These are phyloP conservation scores for Drosophila punjabiensis DNA, from an alignment of 1,140 invertebrate species.

Conservation along the genomic window DNA sequence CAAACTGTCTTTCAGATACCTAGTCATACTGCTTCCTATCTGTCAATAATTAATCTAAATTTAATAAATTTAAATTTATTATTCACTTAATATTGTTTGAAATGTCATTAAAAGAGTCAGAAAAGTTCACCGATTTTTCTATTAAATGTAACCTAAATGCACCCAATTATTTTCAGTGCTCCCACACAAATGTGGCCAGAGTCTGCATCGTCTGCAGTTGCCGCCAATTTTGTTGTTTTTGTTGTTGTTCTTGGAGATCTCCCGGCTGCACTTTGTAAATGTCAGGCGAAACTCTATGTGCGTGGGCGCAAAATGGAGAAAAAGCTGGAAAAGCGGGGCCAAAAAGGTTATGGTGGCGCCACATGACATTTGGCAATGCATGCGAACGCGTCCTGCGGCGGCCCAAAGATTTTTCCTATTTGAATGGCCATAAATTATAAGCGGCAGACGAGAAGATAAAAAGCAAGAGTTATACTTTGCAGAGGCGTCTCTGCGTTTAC, in stretches of 20 bases:
- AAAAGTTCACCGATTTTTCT: neutral
- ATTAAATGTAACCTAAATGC: no score
- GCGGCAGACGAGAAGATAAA: constrained; percentile 38
- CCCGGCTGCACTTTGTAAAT: constrained; percentile 65
- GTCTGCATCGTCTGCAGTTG: constrained; percentile 16
- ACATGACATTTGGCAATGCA: constrained; percentile 57
- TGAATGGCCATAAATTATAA: constrained; percentile 36
- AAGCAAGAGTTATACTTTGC: constrained; percentile 21
- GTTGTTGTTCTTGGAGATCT: constrained; percentile 14
- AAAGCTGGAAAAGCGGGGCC: constrained; percentile 9
- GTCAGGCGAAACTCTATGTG: constrained; percentile 45
- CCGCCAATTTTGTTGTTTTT: constrained; percentile 8
- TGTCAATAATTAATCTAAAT: no score
- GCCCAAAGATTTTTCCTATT: constrained; percentile 45
- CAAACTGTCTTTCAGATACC: no score
- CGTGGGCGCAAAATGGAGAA: constrained; percentile 42
- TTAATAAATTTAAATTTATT: no score
- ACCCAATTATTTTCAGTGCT: neutral
- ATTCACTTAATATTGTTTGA: no score
- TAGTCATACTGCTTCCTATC: no score
- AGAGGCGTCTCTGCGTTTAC: constrained; percentile 9
- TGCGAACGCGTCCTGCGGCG: constrained; percentile 31
- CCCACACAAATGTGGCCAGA: constrained; percentile 6
- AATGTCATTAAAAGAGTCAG: neutral
- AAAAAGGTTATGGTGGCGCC: constrained; percentile 64